Evolutionary conservation across 1,140 invertebrate genomes (phyloP).

Genomic region (Drosophila funebris): DNA sequence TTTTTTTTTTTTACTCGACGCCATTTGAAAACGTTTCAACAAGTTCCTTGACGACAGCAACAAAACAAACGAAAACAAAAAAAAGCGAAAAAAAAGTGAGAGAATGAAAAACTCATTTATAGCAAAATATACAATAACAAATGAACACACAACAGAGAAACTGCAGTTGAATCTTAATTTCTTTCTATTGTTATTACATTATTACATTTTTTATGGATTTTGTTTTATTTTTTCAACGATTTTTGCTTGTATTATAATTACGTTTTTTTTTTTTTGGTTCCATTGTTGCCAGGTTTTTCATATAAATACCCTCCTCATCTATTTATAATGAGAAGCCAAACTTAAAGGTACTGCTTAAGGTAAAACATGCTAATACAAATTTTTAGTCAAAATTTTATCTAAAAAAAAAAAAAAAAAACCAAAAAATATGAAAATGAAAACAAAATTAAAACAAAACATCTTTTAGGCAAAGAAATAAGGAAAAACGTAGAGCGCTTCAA

Average conservation of each 20-base stretch:
- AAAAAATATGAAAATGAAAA: slow-evolving; percentile 6
- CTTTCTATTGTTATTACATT: slow-evolving; percentile 13
- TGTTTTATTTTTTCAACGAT: slow-evolving; percentile 1
- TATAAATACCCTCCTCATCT: background rate
- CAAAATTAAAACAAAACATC: background rate
- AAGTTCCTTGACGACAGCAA: slow-evolving; percentile 71
- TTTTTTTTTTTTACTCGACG: slow-evolving; percentile 59
- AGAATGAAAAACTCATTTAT: slow-evolving; percentile 35
- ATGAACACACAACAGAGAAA: slow-evolving; percentile 26
- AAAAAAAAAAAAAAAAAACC: slow-evolving; percentile 42
- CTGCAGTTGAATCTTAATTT: slow-evolving; percentile 32
- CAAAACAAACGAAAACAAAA: slow-evolving; percentile 35
- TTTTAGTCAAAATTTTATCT: slow-evolving; percentile 76
- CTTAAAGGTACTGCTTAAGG: slow-evolving; percentile 44
- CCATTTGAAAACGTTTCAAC: slow-evolving; percentile 76
- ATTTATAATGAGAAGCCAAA: slow-evolving; percentile 13
- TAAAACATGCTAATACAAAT: slow-evolving; percentile 69
- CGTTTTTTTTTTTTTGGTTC: slow-evolving; percentile 51
- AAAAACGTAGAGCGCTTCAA: slow-evolving; percentile 18
- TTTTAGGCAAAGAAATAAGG: slow-evolving; percentile 13
- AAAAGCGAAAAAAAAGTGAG: slow-evolving; percentile 19
- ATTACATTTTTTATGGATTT: slow-evolving; percentile 4
- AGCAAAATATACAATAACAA: slow-evolving; percentile 70
- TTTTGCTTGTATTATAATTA: slow-evolving; percentile 22
- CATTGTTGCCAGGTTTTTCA: slow-evolving; percentile 38